Evolutionary conservation across 1,140 invertebrate genomes (phyloP).

Genomic region (Heliconius nattereri): DNA sequence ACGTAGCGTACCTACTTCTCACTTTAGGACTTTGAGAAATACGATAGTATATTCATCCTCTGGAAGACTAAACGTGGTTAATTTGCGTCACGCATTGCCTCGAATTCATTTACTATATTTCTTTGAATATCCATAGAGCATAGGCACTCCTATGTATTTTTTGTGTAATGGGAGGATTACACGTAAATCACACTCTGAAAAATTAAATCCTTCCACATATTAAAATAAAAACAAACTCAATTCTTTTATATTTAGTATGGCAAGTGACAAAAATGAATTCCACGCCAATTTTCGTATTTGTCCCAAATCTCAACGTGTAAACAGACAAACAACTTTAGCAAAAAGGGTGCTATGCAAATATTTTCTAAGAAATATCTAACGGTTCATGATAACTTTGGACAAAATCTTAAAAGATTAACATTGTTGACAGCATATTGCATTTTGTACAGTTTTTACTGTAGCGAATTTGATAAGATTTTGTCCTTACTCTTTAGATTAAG

Average conservation of each 20-base stretch:
- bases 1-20: no score
- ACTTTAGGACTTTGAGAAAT: no score
- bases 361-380: constrained; percentile 23
- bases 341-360: constrained; percentile 27
- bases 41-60: not conserved
- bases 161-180: no score
- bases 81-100: no score
- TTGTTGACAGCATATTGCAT: not conserved
- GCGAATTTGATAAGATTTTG: no score
- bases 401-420: constrained; percentile 2
- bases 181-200: not conserved
- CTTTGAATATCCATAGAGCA: no score
- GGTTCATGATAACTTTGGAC: not conserved
- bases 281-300: not conserved
- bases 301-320: not conserved
- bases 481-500: no score
- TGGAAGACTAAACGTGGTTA: no score
- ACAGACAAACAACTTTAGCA: constrained; percentile 9
- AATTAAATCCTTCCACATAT: not conserved
- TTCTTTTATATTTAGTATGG: not conserved
- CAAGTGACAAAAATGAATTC: not conserved
- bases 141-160: no score
- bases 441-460: not conserved
- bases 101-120: no score
- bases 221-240: not conserved